A percentile compares a stretch with the other conserved stretches of the same genome.
Conservation (phyloP, 1,140 invertebrate species). For the Harpegnathos saltator region DNA sequence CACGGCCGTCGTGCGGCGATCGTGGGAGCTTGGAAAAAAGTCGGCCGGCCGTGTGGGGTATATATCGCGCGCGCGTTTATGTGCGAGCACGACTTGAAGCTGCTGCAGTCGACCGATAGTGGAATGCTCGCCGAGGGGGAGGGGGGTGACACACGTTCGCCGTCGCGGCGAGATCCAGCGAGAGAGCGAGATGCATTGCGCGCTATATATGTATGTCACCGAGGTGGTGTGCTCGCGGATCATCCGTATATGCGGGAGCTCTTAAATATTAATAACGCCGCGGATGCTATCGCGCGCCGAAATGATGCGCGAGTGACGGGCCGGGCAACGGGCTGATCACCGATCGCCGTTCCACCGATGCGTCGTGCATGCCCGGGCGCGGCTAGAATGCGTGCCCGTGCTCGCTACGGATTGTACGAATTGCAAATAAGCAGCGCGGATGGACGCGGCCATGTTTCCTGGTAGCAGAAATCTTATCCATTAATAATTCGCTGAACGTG, state of each 20-base stretch:
- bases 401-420: constrained; percentile 63
- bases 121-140: too few species aligned
- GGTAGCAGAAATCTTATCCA: constrained; percentile 83
- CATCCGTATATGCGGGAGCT: constrained; percentile 61
- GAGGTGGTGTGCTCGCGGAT: constrained; percentile 70
- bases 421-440: constrained; percentile 78
- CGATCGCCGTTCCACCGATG: constrained; percentile 20
- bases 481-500: constrained; percentile 72
- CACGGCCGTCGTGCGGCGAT: too few species aligned
- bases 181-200: constrained; percentile 17
- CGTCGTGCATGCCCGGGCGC: constrained; percentile 59
- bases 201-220: constrained; percentile 72
- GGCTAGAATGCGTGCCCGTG: constrained; percentile 70
- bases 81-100: background rate
- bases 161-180: constrained; percentile 41
- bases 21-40: too few species aligned
- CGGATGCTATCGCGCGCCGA: constrained; percentile 72
- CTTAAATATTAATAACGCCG: constrained; percentile 74
- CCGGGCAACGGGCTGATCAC: constrained; percentile 43
- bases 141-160: constrained; percentile 26
- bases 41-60: background rate
- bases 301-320: constrained; percentile 72
- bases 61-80: background rate
- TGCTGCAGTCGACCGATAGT: background rate
- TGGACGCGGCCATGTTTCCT: constrained; percentile 86